phyloP scores from a whole-genome alignment of 2,113 vertebrate genomes.

The Tetraodon nigroviridis region DNA sequence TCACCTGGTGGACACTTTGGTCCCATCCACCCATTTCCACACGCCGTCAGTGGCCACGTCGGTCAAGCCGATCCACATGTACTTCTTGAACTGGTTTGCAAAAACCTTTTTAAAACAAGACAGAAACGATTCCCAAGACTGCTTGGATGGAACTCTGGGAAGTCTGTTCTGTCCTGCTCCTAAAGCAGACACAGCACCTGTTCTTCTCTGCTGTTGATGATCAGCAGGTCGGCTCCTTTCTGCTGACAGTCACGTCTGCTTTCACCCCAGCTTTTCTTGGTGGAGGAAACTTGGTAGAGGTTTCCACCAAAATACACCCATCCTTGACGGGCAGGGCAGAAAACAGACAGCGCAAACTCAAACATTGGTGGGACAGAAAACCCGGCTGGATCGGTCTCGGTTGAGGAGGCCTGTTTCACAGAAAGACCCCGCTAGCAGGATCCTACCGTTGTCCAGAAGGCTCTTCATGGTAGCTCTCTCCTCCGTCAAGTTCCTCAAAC shows the following conservation, averaged over 20 bases:
- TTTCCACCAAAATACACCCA: not conserved
- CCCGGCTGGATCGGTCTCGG: not conserved
- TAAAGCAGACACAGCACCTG: conserved; percentile 18
- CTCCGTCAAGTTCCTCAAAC: not conserved
- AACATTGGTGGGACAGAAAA: no score
- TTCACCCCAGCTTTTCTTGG: conserved; percentile 4
- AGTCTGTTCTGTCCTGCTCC: no score
- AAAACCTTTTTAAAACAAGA: conserved; percentile 12
- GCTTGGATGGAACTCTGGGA: no score
- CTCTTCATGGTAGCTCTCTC: not conserved
- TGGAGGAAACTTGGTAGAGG: conserved; percentile 22
- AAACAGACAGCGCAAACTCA: not conserved
- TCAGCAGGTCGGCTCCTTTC: conserved; percentile 28
- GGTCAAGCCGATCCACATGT: conserved; percentile 17
- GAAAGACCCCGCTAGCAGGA: not conserved
- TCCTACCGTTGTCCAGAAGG: not conserved
- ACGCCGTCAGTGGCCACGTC: not conserved
- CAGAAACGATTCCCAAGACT: not conserved
- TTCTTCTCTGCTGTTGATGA: conserved; percentile 41
- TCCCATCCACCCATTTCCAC: conserved; percentile 32
- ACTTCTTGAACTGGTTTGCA: not conserved
- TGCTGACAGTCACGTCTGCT: conserved; percentile 26
- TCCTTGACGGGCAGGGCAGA: not conserved
- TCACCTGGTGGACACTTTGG: not conserved
- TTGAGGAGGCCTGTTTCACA: not conserved